Base-by-base conservation (phyloP, 2,797 vertebrate genomes). In the Liasis olivaceus region DNA sequence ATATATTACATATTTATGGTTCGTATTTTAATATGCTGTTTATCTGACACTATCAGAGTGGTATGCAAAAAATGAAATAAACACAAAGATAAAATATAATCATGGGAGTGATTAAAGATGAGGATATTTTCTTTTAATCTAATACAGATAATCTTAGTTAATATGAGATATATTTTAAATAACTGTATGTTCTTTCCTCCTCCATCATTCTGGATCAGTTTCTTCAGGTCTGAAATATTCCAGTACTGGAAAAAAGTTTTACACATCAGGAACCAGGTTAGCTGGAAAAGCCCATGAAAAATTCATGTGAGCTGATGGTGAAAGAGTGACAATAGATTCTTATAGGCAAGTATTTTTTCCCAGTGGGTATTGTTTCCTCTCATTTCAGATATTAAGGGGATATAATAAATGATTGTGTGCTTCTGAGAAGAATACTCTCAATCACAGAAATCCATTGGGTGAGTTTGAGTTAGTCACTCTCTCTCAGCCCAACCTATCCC, bases 251-350 rank as follows among this genome's bases (percentile, higher is more conserved):
- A 98, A 96, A 0, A 98, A 97, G 0, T 99, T 98, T 94, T 99
- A 97, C 97, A 98, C 97, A 94, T 99, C 98, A 0, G 99, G 99
- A 87, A 96, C 97, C 22, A 98, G 98, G 96, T 98, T 99, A 85
- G 97, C 98, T 0, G 99, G 99, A 31, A 97, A 98, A 56, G 98
- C 98, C 96, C 97, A 96, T 4, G 99, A 99, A 93, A 98, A 98
- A 85, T 99, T 99, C 95, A 98, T 99, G 98, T 97, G 99, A 93
- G 97, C 99, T 60, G 98, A 99, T 95, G 98, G 98, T 87, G 98
- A 98, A 94, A 97, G 97, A 95, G 98, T 98, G 94, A 98, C 98
- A 28, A 99, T 98, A 26, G 98, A 98, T 92, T 99, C 98, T 72
- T 99, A 99, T 98, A 99, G 98, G 98, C 98, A 98, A 97, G 94